Conservation (phyloP, 35 echinoderm and acorn worm species). For the Hemicentrotus pulcherrimus region DNA sequence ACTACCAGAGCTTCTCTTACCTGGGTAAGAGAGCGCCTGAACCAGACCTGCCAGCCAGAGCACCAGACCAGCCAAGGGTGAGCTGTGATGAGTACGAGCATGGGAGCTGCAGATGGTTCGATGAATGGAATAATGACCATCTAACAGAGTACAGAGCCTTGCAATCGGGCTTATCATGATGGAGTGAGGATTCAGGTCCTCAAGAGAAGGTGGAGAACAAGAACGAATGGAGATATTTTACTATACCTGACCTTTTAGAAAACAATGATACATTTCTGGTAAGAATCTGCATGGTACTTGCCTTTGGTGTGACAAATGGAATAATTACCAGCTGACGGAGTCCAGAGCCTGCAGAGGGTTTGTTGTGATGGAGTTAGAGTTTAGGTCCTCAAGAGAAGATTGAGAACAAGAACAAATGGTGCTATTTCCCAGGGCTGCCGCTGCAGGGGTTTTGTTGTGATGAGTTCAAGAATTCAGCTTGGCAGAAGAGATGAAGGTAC, state of each 20-base stretch:
- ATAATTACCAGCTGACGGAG: slow-evolving; percentile 77
- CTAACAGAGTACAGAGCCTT: slow-evolving; percentile 57
- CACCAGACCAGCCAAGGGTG: slow-evolving; percentile 61
- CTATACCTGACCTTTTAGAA: too few species aligned
- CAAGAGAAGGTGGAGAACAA: too few species aligned
- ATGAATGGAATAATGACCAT: slow-evolving; percentile 98
- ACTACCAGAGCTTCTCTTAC: slow-evolving; percentile 79
- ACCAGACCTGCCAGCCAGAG: slow-evolving; percentile 67
- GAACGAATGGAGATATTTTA: too few species aligned
- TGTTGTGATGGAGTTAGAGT: too few species aligned
- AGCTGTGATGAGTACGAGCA: slow-evolving; percentile 90
- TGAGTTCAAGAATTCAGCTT: too few species aligned
- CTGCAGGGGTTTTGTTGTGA: too few species aligned
- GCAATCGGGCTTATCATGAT: background rate
- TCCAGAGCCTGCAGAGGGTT: background rate
- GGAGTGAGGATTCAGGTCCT: background rate
- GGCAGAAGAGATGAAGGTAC: too few species aligned
- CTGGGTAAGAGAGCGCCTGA: slow-evolving; percentile 73
- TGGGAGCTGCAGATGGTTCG: slow-evolving; percentile 97
- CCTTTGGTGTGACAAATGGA: slow-evolving; percentile 95
- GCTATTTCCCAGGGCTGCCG: too few species aligned
- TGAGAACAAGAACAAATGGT: too few species aligned
- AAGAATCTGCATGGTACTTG: slow-evolving; percentile 83
- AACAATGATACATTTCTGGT: slow-evolving; percentile 26
- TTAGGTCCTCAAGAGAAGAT: too few species aligned